phyloP scores from a whole-genome alignment of 2,888 invertebrate species.

The Marronus borbonicus region DNA sequence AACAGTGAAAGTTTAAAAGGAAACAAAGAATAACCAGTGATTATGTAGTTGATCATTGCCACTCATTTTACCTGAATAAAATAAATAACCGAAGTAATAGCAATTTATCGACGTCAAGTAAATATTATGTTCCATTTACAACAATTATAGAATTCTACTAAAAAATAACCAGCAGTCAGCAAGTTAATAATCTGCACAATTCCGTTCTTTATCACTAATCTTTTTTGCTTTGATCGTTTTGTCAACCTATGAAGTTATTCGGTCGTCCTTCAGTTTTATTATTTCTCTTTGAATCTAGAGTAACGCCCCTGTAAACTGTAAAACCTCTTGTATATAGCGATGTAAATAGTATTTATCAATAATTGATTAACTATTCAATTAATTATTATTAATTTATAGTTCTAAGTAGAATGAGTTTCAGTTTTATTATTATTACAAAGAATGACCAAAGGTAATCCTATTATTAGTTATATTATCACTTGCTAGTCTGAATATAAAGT shows the following conservation, averaged over 20 bases:
- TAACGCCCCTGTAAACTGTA: slow-evolving; percentile 69
- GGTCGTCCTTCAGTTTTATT: slow-evolving; percentile 53
- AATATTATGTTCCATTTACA: slow-evolving; percentile 65
- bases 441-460: slow-evolving; percentile 36
- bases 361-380: slow-evolving; percentile 56
- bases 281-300: slow-evolving; percentile 52
- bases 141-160: slow-evolving; percentile 47
- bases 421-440: slow-evolving; percentile 42
- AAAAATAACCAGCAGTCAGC: slow-evolving; percentile 68
- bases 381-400: slow-evolving; percentile 59
- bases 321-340: slow-evolving; percentile 56
- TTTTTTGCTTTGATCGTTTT: slow-evolving; percentile 17
- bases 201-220: slow-evolving; percentile 57
- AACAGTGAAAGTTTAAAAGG: slow-evolving; percentile 67
- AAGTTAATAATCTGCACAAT: slow-evolving; percentile 70
- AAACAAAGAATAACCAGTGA: slow-evolving; percentile 61
- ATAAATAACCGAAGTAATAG: slow-evolving; percentile 63
- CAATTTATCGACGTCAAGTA: slow-evolving; percentile 67
- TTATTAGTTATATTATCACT: slow-evolving; percentile 26
- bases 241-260: neutral
- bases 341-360: slow-evolving; percentile 57
- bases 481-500: slow-evolving; percentile 50
- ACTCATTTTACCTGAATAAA: slow-evolving; percentile 65
- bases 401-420: slow-evolving; percentile 56
- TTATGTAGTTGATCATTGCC: slow-evolving; percentile 61